These are phyloP conservation scores for Callaeas wilsoni DNA, from an alignment of 2,113 vertebrate genomes.

Conservation along the genomic window DNA sequence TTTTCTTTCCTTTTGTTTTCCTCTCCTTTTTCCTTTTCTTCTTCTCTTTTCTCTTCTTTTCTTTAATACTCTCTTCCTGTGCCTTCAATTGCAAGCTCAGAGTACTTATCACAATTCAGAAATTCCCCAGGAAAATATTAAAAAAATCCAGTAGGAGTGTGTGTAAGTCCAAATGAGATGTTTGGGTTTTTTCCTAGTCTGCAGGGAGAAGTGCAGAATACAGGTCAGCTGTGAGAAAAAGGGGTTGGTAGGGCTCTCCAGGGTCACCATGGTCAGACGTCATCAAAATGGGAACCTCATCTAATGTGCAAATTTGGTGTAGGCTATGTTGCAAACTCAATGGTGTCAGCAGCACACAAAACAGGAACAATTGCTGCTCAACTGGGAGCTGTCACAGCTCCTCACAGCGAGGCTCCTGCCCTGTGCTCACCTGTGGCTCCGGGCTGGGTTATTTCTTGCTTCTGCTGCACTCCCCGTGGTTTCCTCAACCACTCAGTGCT, in stretches of 20 bases:
- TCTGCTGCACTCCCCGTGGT: background rate
- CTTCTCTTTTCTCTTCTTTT: background rate
- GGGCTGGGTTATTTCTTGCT: background rate
- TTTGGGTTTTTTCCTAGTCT: background rate
- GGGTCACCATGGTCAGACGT: background rate
- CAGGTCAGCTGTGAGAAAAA: background rate
- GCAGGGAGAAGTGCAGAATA: background rate
- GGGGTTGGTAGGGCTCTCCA: background rate
- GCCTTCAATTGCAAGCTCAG: background rate
- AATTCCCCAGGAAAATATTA: background rate
- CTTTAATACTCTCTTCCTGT: background rate
- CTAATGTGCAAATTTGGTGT: background rate
- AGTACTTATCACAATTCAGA: background rate
- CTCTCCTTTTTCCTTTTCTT: background rate
- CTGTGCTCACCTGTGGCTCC: fast-evolving
- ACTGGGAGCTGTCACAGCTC: background rate
- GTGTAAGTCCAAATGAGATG: background rate
- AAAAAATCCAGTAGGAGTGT: fast-evolving
- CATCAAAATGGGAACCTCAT: background rate
- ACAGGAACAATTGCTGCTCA: fast-evolving
- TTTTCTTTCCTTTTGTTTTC: too few species aligned
- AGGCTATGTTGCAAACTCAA: background rate
- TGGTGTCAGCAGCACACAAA: background rate
- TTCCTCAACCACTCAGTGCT: background rate
- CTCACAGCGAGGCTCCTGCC: background rate